Percentiles rank a stretch among this genome's conserved stretches.
Evolutionary conservation across 2,113 vertebrate genomes (phyloP).

Genomic region (Mesocricetus auratus): DNA sequence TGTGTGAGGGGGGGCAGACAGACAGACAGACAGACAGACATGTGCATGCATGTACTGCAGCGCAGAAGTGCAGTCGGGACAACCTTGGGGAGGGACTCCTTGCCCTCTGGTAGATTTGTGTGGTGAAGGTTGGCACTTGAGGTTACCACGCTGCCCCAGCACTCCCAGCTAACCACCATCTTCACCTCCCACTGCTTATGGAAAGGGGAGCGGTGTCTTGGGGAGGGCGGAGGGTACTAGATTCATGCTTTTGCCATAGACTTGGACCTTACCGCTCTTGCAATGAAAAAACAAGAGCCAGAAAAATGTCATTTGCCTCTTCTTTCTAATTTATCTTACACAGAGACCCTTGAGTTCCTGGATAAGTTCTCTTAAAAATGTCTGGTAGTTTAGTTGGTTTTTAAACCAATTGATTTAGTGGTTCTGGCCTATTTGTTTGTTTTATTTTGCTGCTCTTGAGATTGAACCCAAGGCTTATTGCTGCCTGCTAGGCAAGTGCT

Average conservation of each 20-base stretch:
- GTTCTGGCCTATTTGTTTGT: background rate
- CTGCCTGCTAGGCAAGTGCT: background rate
- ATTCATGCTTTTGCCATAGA: background rate
- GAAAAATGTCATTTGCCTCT: background rate
- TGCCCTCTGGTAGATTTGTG: background rate
- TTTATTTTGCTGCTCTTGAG: background rate
- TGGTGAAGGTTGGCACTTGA: background rate
- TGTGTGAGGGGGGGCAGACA: background rate
- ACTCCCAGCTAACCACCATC: background rate
- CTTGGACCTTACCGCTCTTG: background rate
- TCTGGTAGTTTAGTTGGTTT: constrained; percentile 12
- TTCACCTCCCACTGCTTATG: background rate
- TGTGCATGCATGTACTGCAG: too few relatives aligned
- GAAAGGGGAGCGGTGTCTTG: background rate
- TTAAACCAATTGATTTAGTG: background rate
- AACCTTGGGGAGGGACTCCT: too few relatives aligned
- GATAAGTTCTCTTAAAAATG: background rate
- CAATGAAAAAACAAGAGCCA: background rate
- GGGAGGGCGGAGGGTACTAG: background rate
- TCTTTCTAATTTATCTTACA: background rate
- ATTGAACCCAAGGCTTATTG: background rate
- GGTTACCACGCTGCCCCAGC: background rate
- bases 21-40: background rate
- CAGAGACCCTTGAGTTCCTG: background rate
- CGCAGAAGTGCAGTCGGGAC: background rate